A percentile compares a stretch with the other conserved stretches of the same genome.
phyloP scores from a whole-genome alignment of 2,888 invertebrate genomes.

The Cryptosula pallasiana region DNA sequence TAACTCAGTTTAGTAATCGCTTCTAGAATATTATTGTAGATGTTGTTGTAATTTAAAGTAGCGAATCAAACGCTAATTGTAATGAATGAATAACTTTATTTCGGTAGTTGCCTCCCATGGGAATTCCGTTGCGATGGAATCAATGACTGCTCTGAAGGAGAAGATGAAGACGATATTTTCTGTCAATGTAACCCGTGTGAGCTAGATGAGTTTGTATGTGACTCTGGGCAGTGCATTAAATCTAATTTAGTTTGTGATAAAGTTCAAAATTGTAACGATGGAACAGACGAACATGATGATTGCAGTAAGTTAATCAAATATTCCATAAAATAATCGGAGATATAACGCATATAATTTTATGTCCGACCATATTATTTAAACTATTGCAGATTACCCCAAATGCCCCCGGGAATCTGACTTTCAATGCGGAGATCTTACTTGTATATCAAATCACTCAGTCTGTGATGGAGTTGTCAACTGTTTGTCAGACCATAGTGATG shows the following conservation, averaged over 20 bases:
- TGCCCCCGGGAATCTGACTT: conserved; percentile 9
- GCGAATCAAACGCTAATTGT: too few relatives aligned
- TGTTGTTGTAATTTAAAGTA: too few relatives aligned
- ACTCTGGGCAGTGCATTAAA: conserved; percentile 86
- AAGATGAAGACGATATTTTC: not conserved
- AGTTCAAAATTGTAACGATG: conserved; percentile 57
- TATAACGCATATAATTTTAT: too few relatives aligned
- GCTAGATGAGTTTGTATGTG: conserved; percentile 74
- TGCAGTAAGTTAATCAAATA: conserved; percentile 39
- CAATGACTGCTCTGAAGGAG: not conserved
- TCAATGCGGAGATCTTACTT: conserved; percentile 25
- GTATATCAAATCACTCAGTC: conserved; percentile 43
- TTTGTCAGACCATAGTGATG: conserved; percentile 54
- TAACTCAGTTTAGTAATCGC: not conserved
- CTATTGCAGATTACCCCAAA: not conserved
- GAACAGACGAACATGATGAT: conserved; percentile 42
- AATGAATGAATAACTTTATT: too few relatives aligned
- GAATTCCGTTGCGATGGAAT: not conserved
- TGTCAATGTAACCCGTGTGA: conserved; percentile 23
- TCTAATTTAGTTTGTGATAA: conserved; percentile 93
- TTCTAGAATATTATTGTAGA: too few relatives aligned
- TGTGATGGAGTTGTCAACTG: conserved; percentile 60
- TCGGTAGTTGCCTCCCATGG: conserved; percentile 3
- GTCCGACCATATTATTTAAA: too few relatives aligned
- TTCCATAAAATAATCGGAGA: too few relatives aligned